Percentiles rank a stretch among this genome's conserved stretches.
Evolutionary conservation across 2,113 vertebrate genomes (phyloP).

Genomic region (Rynchops niger): DNA sequence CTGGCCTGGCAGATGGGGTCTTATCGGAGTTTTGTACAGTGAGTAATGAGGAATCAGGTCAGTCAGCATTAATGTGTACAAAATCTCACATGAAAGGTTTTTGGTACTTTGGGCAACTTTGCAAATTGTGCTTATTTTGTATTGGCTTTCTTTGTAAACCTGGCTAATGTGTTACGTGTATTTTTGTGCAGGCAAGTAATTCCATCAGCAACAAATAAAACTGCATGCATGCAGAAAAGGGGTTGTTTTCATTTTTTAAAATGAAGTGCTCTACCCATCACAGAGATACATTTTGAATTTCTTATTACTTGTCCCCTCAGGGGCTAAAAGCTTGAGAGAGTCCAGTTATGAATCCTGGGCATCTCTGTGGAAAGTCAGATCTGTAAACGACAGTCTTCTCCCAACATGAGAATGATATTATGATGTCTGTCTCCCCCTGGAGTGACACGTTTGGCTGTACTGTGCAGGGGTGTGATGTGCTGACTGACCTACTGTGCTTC

Average conservation of each 20-base stretch:
- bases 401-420: rapidly evolving
- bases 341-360: neutral
- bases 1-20: neutral
- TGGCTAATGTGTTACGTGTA: neutral
- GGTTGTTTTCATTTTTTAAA: neutral
- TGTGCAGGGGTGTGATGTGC: neutral
- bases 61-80: neutral
- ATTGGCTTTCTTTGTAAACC: neutral
- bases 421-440: too few relatives aligned
- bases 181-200: neutral
- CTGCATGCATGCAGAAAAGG: neutral
- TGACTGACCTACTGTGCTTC: neutral
- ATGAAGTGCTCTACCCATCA: neutral
- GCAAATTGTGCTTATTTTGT: neutral
- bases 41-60: neutral
- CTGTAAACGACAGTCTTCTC: neutral
- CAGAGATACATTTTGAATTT: neutral
- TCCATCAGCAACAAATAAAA: slow-evolving; percentile 37
- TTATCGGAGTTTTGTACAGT: neutral
- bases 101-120: neutral
- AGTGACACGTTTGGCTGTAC: neutral
- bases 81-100: neutral
- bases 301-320: neutral
- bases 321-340: neutral
- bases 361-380: neutral